Percentiles rank a stretch among this genome's conserved stretches.
These are phyloP conservation scores for Pantelozetes paolii DNA, from an alignment of 2,888 invertebrate species.

Conservation along the genomic window DNA sequence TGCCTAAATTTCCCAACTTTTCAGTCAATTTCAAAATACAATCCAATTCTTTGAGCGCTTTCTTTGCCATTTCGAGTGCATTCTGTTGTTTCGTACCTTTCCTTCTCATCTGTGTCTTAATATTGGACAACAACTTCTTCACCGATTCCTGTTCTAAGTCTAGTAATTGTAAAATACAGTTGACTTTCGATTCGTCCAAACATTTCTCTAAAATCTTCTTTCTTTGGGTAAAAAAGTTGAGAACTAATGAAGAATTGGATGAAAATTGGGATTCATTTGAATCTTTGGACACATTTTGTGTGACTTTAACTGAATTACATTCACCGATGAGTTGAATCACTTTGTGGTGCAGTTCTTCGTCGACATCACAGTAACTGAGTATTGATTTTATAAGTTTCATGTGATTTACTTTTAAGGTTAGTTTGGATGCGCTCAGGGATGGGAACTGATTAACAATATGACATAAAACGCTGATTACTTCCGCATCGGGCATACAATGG, in stretches of 20 bases:
- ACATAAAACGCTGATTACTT: conserved; percentile 71
- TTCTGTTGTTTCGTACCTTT: conserved; percentile 45
- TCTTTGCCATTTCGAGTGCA: conserved; percentile 58
- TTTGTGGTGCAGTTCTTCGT: conserved; percentile 56
- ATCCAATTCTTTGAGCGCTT: conserved; percentile 71
- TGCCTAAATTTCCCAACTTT: conserved; percentile 64
- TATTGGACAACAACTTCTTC: conserved; percentile 26
- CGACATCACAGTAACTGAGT: conserved; percentile 72
- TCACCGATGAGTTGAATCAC: conserved; percentile 42
- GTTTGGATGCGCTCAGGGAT: conserved; percentile 49
- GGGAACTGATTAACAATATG: conserved; percentile 69
- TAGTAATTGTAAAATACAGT: conserved; percentile 21
- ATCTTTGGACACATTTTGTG: conserved; percentile 26
- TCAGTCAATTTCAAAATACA: conserved; percentile 66
- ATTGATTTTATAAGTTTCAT: conserved; percentile 69
- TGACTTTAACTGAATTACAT: conserved; percentile 10
- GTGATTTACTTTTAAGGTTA: conserved; percentile 71
- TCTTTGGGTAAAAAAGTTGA: conserved; percentile 27
- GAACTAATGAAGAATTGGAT: background rate
- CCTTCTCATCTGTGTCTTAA: conserved; percentile 32
- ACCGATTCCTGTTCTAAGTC: conserved; percentile 35
- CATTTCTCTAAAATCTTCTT: conserved; percentile 32
- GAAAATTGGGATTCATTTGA: conserved; percentile 24
- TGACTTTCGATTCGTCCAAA: conserved; percentile 32
- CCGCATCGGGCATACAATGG: conserved; percentile 68